Evolutionary conservation across 2,797 vertebrate genomes (phyloP).

Genomic region (Hydrolagus colliei): DNA sequence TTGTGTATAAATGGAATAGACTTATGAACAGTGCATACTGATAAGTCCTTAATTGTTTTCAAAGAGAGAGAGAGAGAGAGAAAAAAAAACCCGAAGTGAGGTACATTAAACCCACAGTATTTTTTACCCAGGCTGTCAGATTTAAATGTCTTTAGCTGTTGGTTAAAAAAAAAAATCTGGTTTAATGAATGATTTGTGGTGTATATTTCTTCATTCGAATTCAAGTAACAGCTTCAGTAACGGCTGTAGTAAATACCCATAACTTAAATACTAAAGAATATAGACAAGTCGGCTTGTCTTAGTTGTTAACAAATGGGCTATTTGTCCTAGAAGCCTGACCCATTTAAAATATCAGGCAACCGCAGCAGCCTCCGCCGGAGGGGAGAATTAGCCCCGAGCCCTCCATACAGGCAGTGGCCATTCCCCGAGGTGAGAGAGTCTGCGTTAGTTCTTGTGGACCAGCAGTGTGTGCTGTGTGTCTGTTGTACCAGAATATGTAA

Average conservation of each 20-base stretch:
- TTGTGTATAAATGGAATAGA: slow-evolving; percentile 98
- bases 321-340: slow-evolving; percentile 31
- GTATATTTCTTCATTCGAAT: slow-evolving; percentile 78
- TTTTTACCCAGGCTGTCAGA: slow-evolving; percentile 66
- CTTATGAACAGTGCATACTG: slow-evolving; percentile 63
- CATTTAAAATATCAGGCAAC: slow-evolving; percentile 32
- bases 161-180: slow-evolving; percentile 57
- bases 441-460: slow-evolving; percentile 43
- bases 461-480: slow-evolving; percentile 63
- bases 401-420: slow-evolving; percentile 1
- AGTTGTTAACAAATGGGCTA: slow-evolving; percentile 32
- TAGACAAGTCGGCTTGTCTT: slow-evolving; percentile 32
- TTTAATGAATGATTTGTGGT: slow-evolving; percentile 79
- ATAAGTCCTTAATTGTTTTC: slow-evolving; percentile 64
- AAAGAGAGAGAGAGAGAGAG: slow-evolving; percentile 43
- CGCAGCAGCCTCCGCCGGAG: background rate
- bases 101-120: slow-evolving; percentile 78
- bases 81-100: slow-evolving; percentile 51
- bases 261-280: slow-evolving; percentile 32
- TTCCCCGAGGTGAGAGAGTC: slow-evolving; percentile 34
- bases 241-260: slow-evolving; percentile 42
- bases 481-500: slow-evolving; percentile 74
- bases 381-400: slow-evolving; percentile 28
- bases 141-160: slow-evolving; percentile 54
- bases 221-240: slow-evolving; percentile 57